Conservation (phyloP, 1,140 invertebrate species). For the Drosophila kikkawai region DNA sequence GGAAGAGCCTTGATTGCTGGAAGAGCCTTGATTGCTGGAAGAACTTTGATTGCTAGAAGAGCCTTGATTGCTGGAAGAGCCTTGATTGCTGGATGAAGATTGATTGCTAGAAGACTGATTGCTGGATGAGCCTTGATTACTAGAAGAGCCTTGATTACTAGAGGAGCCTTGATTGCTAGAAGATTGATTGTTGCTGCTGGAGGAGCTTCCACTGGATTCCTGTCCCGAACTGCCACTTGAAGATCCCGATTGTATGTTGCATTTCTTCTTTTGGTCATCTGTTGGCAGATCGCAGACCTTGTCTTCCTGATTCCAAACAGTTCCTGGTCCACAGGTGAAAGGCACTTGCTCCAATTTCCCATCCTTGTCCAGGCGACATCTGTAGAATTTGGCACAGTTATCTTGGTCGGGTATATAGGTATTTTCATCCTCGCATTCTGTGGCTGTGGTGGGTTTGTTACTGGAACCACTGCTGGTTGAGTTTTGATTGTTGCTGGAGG, state of each 20-base stretch:
- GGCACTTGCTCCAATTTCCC: constrained; percentile 86
- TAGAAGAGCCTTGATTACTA: constrained; percentile 14
- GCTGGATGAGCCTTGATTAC: constrained; percentile 25
- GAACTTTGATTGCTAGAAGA: constrained; percentile 32
- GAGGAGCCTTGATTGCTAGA: constrained; percentile 27
- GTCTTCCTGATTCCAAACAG: constrained; percentile 86
- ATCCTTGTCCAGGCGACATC: constrained; percentile 87
- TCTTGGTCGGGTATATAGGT: constrained; percentile 80
- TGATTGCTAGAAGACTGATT: constrained; percentile 40
- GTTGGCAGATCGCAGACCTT: constrained; percentile 86
- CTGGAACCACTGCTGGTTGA: constrained; percentile 37
- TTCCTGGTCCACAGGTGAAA: constrained; percentile 88
- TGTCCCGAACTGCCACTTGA: constrained; percentile 34
- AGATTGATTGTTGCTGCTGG: constrained; percentile 21
- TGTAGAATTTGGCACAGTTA: constrained; percentile 88
- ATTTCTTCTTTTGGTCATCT: constrained; percentile 86
- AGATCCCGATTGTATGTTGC: constrained; percentile 86
- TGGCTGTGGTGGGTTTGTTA: constrained; percentile 54
- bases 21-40: constrained; percentile 16
- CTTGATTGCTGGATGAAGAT: constrained; percentile 11
- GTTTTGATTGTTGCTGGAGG: constrained; percentile 39
- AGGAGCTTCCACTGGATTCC: constrained; percentile 35
- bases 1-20: constrained; percentile 19
- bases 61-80: constrained; percentile 28
- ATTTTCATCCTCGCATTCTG: constrained; percentile 86